Base-by-base conservation (phyloP, 2,113 vertebrate species). In the Fregetta grallaria region DNA sequence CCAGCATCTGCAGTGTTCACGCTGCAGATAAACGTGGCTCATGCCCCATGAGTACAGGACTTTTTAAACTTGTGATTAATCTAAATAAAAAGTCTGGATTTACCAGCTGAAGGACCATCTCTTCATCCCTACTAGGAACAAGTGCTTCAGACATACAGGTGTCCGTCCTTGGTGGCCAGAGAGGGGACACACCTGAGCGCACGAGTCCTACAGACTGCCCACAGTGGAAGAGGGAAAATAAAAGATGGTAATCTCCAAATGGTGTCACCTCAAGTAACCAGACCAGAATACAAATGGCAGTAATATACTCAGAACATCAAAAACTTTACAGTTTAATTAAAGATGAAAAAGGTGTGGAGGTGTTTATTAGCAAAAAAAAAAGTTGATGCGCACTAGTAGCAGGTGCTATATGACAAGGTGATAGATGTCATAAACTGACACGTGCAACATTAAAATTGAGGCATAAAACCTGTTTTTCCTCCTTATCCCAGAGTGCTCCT, bases 221-320 rank as follows among this genome's bases (percentile, higher is more conserved):
- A 15, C 1, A 0, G 3, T 2, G 11, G 15, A 40, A 74, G 16
- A 77, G 27, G 32, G n/a, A 53, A n/a, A 56, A n/a, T 2, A 38
- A 61, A 86, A 87, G 86, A 15, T 22, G 23, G 8, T 7, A 40
- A 73, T 59, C 44, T 30, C 45, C 58, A 82, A 53, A 45, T 3
- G 19, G 11, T 36, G 34, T 47, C 71, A 79, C 38, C 58, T 79
- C 42, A 26, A 50, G 50, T 27, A 55, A 67, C 38, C 61, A 82
- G 50, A 56, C 9, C 53, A 62, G 40, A 49, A 85, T 20, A 44
- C n/a, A 86, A 45, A 55, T 21, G 10, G 62, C 49, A 76, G 15
- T 17, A 49, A 53, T 13, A 44, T 8, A 65, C 3, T 38, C 4
- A 67, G 21, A 55, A 68, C 11, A 44, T 56, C 21, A 72, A 71